Percentiles rank a stretch among this genome's conserved stretches.
Conservation (phyloP, 1,140 invertebrate species). For the Whitmania pigra region DNA sequence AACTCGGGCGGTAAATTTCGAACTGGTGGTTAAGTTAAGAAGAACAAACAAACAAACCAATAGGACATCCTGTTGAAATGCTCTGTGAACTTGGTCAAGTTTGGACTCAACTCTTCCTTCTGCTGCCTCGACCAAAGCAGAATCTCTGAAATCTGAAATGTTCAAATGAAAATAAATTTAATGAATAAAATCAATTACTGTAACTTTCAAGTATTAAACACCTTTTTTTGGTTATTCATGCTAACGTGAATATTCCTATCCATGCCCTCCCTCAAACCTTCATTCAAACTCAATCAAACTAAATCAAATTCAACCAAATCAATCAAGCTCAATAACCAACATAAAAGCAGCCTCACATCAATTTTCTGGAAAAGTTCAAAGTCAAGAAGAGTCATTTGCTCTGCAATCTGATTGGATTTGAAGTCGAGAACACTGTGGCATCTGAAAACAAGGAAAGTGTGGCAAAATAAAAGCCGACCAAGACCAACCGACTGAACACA, state of each 20-base stretch:
- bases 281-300: not conserved
- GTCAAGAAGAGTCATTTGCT: slow-evolving; percentile 95
- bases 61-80: slow-evolving; percentile 99
- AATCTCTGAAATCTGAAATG: slow-evolving; percentile 63
- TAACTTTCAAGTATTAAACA: not conserved
- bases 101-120: slow-evolving; percentile 87
- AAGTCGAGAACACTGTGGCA: slow-evolving; percentile 61
- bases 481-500: too few species aligned
- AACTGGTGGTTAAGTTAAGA: too few species aligned
- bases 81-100: slow-evolving; percentile 89
- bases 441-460: slow-evolving; percentile 31
- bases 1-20: too few species aligned
- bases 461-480: not conserved
- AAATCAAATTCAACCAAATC: too few species aligned
- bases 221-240: too few species aligned
- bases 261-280: not conserved
- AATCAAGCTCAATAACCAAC: too few species aligned
- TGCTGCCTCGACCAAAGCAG: slow-evolving; percentile 93
- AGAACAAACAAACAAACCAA: slow-evolving; percentile 51
- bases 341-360: slow-evolving; percentile 51
- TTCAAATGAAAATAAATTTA: not conserved
- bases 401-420: slow-evolving; percentile 79
- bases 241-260: too few species aligned
- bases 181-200: not conserved
- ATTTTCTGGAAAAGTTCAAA: slow-evolving; percentile 89